Evolutionary conservation across 2,888 invertebrate species (phyloP).

Genomic region (Tenthredo mesomela): DNA sequence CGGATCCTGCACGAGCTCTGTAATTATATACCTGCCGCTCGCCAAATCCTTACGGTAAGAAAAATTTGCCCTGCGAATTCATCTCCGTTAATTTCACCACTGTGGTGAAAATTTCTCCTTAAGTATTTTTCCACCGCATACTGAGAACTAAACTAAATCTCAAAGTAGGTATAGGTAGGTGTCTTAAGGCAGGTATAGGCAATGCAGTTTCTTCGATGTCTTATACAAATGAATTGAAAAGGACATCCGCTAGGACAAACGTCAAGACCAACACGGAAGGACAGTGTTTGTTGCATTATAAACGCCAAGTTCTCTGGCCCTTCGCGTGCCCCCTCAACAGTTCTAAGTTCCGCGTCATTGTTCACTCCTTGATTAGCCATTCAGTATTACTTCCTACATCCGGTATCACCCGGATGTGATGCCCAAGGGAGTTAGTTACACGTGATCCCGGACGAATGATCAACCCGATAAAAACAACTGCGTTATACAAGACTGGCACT

Average conservation of each 20-base stretch:
- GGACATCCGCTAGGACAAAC: slow-evolving; percentile 51
- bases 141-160: not conserved
- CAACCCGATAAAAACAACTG: not conserved
- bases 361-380: slow-evolving; percentile 72
- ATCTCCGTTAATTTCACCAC: slow-evolving; percentile 26
- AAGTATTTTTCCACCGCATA: not conserved
- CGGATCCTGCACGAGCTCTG: not conserved
- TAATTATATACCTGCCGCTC: slow-evolving; percentile 35
- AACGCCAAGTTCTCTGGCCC: slow-evolving; percentile 55
- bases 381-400: slow-evolving; percentile 72
- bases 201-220: not conserved
- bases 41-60: not conserved
- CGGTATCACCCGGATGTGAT: slow-evolving; percentile 69
- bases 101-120: not conserved
- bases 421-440: slow-evolving; percentile 57
- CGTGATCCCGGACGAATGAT: slow-evolving; percentile 61
- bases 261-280: slow-evolving; percentile 35
- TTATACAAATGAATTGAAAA: not conserved
- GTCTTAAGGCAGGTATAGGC: not conserved
- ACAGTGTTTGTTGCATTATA: slow-evolving; percentile 45
- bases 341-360: slow-evolving; percentile 68
- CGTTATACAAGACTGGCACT: not conserved
- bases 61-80: slow-evolving; percentile 18
- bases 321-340: slow-evolving; percentile 63
- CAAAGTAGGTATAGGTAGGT: too few relatives aligned